Base-by-base conservation (phyloP, 2,888 invertebrate species). In the Rhamnusium bicolor region DNA sequence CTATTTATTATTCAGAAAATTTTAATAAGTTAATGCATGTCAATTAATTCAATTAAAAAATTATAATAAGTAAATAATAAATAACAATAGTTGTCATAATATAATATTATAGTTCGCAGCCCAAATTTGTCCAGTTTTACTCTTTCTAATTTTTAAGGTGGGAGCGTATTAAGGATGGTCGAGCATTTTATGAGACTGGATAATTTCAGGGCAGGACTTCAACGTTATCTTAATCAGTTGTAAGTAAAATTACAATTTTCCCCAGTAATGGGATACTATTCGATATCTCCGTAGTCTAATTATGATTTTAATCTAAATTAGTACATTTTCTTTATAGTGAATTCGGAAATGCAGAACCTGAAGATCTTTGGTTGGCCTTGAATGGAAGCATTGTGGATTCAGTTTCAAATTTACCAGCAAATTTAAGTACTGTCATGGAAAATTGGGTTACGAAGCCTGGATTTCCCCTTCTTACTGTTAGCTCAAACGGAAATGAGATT, bases 101-200 rank as follows among this genome's bases (percentile, higher is more conserved):
- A n/a, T n/a, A n/a, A n/a, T n/a, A n/a, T n/a, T n/a, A n/a, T n/a
- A n/a, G n/a, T n/a, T n/a, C n/a, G n/a, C n/a, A n/a, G n/a, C 32
- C 2, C 10, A 10, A 10, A 32, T 10, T 1, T 32, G 10, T 32
- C 1, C 10, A 8, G 18, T 1, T 6, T 51, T 19, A 32, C 16
- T 32, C 40, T 19, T 10, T 40, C 5, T 69, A 27, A 18, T 8
- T 24, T 75, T 73, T 18, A 27, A 81, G 82, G 84, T 19, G 83
- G 93, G 16, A 90, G 82, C 24, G 71, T 85, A 24, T 73, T 94
- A 68, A 91, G 94, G 76, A 94, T 94, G 94, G 88, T 93, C 62
- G 91, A 91, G 78, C 91, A 93, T 83, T 86, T 91, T 0, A 87
- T 94, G 51, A 92, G 92, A 1, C 84, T 84, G 0, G 83, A 85